Conservation (phyloP, 2,888 invertebrate species). For the Rambutsinella grinnellia region DNA sequence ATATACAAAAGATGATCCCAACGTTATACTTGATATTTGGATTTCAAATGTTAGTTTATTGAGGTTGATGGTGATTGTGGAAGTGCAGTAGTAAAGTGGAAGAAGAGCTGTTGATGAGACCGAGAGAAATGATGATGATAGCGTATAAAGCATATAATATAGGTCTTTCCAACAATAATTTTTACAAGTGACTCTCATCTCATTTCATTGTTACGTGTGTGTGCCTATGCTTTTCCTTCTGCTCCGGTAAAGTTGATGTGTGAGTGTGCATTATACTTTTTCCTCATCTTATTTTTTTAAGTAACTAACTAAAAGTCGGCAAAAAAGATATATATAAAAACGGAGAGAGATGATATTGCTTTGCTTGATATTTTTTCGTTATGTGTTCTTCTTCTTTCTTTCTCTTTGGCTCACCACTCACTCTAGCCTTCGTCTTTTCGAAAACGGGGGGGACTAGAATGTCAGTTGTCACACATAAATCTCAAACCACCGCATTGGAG, state of each 20-base stretch:
- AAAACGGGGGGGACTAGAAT: constrained; percentile 59
- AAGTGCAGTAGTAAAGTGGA: background rate
- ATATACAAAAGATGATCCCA: background rate
- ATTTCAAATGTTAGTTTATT: background rate
- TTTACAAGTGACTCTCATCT: too few relatives aligned
- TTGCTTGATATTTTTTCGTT: constrained; percentile 54
- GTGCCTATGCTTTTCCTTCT: constrained; percentile 28
- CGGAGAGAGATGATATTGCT: constrained; percentile 49
- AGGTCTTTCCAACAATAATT: constrained; percentile 50
- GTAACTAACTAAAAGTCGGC: constrained; percentile 56
- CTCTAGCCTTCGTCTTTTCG: constrained; percentile 35
- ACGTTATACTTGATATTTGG: background rate
- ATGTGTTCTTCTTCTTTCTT: constrained; percentile 47
- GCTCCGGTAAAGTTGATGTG: background rate
- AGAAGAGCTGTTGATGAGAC: constrained; percentile 1
- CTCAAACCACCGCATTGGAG: constrained; percentile 62
- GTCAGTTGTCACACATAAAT: constrained; percentile 66
- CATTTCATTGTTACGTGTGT: constrained; percentile 26
- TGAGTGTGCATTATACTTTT: constrained; percentile 48
- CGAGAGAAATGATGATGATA: constrained; percentile 42
- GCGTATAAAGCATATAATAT: constrained; percentile 34
- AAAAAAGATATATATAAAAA: constrained; percentile 47
- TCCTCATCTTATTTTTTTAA: constrained; percentile 48
- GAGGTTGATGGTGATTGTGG: constrained; percentile 25
- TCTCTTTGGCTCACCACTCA: constrained; percentile 49